These are phyloP conservation scores for Branchipolynoe longqiensis DNA, from an alignment of 2,888 invertebrate species.

Conservation along the genomic window DNA sequence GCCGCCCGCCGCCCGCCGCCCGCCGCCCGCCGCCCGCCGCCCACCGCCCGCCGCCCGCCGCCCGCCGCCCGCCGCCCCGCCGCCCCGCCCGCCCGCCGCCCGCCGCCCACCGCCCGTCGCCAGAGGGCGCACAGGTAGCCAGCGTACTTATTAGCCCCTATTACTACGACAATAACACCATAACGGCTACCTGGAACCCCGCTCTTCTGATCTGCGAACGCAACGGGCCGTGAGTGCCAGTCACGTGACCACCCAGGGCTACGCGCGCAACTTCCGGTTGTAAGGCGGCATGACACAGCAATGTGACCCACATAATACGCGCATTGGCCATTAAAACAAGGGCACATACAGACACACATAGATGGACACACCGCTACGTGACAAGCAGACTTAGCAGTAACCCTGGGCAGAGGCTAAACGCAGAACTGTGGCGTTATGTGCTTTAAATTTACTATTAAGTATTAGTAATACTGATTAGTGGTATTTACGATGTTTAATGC, in stretches of 20 bases:
- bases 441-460: no score
- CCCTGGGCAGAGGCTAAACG: no score
- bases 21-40: neutral
- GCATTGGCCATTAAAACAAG: no score
- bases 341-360: no score
- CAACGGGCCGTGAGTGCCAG: neutral
- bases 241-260: neutral
- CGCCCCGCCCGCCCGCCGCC: neutral
- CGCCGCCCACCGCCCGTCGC: neutral
- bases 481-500: no score
- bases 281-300: no score
- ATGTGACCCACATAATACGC: no score
- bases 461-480: no score
- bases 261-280: constrained; percentile 6
- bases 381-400: no score
- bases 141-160: constrained; percentile 46
- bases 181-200: constrained; percentile 23
- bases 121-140: neutral
- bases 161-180: constrained; percentile 35
- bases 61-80: neutral
- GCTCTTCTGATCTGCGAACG: constrained; percentile 19
- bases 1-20: no score
- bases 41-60: neutral
- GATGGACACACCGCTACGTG: no score
- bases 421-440: no score